A percentile compares a stretch with the other conserved stretches of the same genome.
phyloP scores from a whole-genome alignment of 2,888 invertebrate genomes.

The Ormyrus nitidulus region DNA sequence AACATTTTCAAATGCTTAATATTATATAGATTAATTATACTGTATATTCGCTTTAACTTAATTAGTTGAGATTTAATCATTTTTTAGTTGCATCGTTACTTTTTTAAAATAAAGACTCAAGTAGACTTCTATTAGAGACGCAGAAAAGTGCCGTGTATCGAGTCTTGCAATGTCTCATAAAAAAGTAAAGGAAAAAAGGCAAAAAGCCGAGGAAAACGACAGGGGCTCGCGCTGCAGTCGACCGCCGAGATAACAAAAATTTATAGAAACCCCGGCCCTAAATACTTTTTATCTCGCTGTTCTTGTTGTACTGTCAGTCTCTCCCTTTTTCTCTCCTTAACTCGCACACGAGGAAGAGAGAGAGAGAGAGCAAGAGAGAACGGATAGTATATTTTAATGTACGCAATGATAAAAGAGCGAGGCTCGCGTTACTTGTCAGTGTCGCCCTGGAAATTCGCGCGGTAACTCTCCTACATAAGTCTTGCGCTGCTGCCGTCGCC shows the following conservation, averaged over 20 bases:
- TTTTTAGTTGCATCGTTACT: too few species aligned
- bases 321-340: not conserved
- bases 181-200: slow-evolving; percentile 5
- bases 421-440: slow-evolving; percentile 58
- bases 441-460: slow-evolving; percentile 56
- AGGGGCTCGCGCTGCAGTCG: not conserved
- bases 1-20: too few species aligned
- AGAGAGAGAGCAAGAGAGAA: slow-evolving; percentile 9
- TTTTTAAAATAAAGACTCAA: too few species aligned
- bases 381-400: slow-evolving; percentile 54
- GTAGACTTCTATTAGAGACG: not conserved
- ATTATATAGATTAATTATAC: too few species aligned
- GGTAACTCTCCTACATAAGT: slow-evolving; percentile 49
- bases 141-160: not conserved
- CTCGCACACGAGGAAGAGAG: not conserved
- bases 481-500: slow-evolving; percentile 1
- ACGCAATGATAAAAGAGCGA: slow-evolving; percentile 57
- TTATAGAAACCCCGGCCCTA: slow-evolving; percentile 50
- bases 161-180: slow-evolving; percentile 35
- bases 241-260: slow-evolving; percentile 49
- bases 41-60: too few species aligned
- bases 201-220: not conserved
- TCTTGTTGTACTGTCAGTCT: slow-evolving; percentile 27
- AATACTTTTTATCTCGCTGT: slow-evolving; percentile 52
- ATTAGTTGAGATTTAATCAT: too few species aligned